Evolutionary conservation across 2,797 vertebrate genomes (phyloP).

Genomic region (Anableps anableps): DNA sequence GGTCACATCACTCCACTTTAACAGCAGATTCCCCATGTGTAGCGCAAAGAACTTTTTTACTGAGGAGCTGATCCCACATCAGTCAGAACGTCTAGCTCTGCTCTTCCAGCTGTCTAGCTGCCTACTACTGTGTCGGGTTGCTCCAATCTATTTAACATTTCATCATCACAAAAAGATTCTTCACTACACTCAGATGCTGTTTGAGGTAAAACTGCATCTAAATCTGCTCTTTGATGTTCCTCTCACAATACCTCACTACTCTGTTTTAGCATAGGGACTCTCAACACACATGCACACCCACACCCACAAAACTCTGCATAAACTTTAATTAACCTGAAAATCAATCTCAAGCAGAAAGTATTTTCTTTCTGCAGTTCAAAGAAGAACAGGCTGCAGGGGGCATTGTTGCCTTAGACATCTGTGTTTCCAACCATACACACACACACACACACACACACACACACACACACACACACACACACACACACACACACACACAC

Average conservation of each 20-base stretch:
- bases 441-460: background rate
- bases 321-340: constrained; percentile 14
- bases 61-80: constrained; percentile 13
- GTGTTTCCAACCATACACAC: background rate
- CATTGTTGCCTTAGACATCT: constrained; percentile 16
- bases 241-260: background rate
- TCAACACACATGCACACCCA: background rate
- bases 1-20: background rate
- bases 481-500: background rate
- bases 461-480: background rate
- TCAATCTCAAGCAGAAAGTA: background rate
- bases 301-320: background rate
- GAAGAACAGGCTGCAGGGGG: constrained; percentile 20
- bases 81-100: constrained; percentile 3
- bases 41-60: background rate
- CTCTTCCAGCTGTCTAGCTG: constrained; percentile 3
- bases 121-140: background rate
- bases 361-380: background rate
- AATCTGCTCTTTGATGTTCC: constrained; percentile 25
- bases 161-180: constrained; percentile 25
- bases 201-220: constrained; percentile 11
- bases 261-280: background rate
- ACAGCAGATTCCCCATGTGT: background rate
- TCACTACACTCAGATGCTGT: background rate
- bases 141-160: constrained; percentile 24